Percentiles rank a stretch among this genome's conserved stretches.
Evolutionary conservation across 2,797 vertebrate species (phyloP).

Genomic region (Eremophila alpestris): DNA sequence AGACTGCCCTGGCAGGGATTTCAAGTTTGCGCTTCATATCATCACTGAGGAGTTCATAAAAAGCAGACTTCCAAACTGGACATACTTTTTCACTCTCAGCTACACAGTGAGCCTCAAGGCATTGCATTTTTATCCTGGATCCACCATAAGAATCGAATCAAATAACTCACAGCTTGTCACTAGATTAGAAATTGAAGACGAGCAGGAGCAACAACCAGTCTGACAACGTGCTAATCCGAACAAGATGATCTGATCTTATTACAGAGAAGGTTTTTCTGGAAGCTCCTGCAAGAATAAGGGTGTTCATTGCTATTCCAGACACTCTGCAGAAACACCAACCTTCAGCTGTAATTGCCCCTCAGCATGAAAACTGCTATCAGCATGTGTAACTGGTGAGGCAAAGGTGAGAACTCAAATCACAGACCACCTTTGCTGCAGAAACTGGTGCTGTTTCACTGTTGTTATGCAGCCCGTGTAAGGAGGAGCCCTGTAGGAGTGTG

Average conservation of each 20-base stretch:
- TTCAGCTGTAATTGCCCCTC: background rate
- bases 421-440: background rate
- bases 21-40: background rate
- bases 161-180: background rate
- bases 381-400: accelerated
- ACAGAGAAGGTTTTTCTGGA: background rate
- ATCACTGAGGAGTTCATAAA: background rate
- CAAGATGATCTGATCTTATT: background rate
- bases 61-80: background rate
- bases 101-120: background rate
- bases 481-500: background rate
- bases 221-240: background rate
- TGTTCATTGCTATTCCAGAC: background rate
- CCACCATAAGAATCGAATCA: background rate
- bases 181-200: background rate
- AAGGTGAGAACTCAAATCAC: background rate
- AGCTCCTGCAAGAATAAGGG: background rate
- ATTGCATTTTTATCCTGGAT: background rate
- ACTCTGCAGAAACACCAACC: background rate
- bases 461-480: accelerated
- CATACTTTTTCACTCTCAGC: background rate
- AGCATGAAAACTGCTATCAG: background rate
- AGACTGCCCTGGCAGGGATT: background rate
- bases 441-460: background rate
- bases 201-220: background rate